Percentiles rank a stretch among this genome's conserved stretches.
Conservation (phyloP, 2,888 invertebrate genomes). For the Chrysolina haemoptera region DNA sequence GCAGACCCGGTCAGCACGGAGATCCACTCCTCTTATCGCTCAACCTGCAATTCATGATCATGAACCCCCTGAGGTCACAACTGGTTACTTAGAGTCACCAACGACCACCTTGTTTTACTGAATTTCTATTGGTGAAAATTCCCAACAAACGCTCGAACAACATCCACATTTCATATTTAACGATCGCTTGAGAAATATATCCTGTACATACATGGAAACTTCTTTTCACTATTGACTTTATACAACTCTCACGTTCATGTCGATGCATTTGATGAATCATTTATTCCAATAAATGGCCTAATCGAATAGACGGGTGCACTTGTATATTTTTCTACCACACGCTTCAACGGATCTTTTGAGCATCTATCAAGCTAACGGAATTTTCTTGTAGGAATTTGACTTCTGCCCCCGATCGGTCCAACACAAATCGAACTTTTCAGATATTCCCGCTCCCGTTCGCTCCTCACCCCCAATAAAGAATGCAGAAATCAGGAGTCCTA, state of each 20-base stretch:
- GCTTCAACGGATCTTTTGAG: conserved; percentile 26
- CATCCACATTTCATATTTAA: neutral
- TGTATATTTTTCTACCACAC: conserved; percentile 37
- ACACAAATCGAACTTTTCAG: conserved; percentile 34
- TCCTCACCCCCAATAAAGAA: conserved; percentile 38
- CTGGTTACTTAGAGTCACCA: too few species aligned
- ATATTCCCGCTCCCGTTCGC: neutral
- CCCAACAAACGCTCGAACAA: neutral
- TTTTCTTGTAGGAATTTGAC: conserved; percentile 47
- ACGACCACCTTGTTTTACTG: too few species aligned
- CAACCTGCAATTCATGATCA: too few species aligned
- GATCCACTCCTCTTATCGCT: too few species aligned
- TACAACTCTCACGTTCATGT: neutral
- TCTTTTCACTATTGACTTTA: neutral
- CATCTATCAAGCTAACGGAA: conserved; percentile 47
- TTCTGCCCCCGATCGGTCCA: conserved; percentile 33
- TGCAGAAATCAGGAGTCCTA: conserved; percentile 59
- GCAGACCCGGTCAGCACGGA: too few species aligned
- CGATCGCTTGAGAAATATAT: neutral
- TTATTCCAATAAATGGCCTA: conserved; percentile 23
- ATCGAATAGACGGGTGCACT: conserved; percentile 8
- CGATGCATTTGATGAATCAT: conserved; percentile 15
- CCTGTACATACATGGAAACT: neutral
- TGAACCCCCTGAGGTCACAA: too few species aligned
- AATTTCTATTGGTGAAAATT: neutral